Evolutionary conservation across 2,113 vertebrate species (phyloP).

Genomic region (Malurus melanocephalus): DNA sequence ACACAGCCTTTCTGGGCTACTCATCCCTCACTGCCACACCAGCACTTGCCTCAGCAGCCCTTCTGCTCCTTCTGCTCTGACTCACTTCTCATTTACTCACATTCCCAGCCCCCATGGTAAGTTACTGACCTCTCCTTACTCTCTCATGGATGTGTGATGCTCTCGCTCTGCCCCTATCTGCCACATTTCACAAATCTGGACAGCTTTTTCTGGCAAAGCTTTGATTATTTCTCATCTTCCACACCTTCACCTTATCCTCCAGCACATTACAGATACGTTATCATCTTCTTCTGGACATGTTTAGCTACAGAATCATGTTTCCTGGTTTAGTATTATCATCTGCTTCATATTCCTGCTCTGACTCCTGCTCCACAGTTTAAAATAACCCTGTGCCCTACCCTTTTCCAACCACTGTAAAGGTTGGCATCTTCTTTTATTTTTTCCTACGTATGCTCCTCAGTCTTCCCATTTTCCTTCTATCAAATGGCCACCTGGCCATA

Average conservation of each 20-base stretch:
- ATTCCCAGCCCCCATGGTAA: not conserved
- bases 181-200: not conserved
- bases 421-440: not conserved
- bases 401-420: not conserved
- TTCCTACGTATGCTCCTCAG: not conserved
- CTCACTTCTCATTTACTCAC: not conserved
- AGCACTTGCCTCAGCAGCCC: not conserved
- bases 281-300: not conserved
- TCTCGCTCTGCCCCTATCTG: not conserved
- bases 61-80: not conserved
- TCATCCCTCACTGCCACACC: not conserved
- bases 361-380: not conserved
- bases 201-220: not conserved
- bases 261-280: not conserved
- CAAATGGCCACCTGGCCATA: not conserved
- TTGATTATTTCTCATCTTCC: not conserved
- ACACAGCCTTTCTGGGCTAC: not conserved
- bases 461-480: not conserved
- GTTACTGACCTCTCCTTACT: not conserved
- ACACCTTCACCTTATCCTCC: not conserved
- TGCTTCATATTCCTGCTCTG: not conserved
- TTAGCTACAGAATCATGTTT: not conserved
- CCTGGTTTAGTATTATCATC: not conserved
- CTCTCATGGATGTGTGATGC: not conserved
- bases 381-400: not conserved